These are phyloP conservation scores for Drosophila acutilabella DNA, from an alignment of 2,888 invertebrate genomes.

Conservation along the genomic window DNA sequence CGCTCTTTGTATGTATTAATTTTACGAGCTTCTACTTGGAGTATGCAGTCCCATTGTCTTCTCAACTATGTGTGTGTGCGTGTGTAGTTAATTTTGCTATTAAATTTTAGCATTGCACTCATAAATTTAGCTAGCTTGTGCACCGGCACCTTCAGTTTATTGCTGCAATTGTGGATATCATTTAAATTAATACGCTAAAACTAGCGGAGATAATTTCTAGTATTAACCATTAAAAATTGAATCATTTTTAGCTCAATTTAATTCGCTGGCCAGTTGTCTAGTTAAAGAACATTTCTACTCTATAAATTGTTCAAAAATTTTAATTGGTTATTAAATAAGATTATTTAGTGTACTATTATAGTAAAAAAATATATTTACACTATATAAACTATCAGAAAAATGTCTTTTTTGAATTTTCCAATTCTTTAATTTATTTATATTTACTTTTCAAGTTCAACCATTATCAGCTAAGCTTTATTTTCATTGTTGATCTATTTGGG, in stretches of 20 bases:
- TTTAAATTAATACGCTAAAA: slow-evolving; percentile 21
- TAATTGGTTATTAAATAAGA: too few relatives aligned
- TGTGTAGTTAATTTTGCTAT: slow-evolving; percentile 53
- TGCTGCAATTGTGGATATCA: slow-evolving; percentile 21
- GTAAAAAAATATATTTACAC: too few relatives aligned
- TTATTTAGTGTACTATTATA: too few relatives aligned
- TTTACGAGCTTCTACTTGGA: slow-evolving; percentile 25
- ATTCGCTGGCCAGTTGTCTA: too few relatives aligned
- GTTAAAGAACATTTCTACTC: too few relatives aligned
- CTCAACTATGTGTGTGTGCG: slow-evolving; percentile 6
- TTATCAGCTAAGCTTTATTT: too few relatives aligned
- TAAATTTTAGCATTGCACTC: slow-evolving; percentile 41
- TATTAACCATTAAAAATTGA: not conserved
- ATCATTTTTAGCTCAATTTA: not conserved
- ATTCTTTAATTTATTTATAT: too few relatives aligned
- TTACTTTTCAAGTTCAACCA: too few relatives aligned
- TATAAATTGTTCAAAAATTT: too few relatives aligned
- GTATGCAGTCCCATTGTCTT: slow-evolving; percentile 21
- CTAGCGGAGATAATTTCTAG: not conserved
- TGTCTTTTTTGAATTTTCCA: too few relatives aligned
- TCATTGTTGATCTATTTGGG: too few relatives aligned
- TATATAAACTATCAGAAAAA: too few relatives aligned
- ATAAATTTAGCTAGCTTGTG: slow-evolving; percentile 29
- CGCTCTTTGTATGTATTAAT: not conserved
- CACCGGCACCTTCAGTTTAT: slow-evolving; percentile 25